These are phyloP conservation scores for Eupithecia tripunctaria DNA, from an alignment of 2,888 invertebrate species.

Conservation along the genomic window DNA sequence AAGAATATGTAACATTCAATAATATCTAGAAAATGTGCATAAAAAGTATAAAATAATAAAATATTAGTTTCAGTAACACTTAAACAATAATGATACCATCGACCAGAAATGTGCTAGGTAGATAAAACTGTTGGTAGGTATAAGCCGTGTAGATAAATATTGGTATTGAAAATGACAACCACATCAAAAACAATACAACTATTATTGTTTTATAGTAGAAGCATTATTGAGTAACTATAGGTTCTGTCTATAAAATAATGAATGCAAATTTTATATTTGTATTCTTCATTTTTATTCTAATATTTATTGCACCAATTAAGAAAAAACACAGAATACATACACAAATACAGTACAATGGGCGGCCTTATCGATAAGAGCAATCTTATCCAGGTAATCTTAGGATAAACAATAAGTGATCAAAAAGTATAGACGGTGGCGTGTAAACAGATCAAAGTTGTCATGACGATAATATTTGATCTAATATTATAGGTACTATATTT, in stretches of 20 bases:
- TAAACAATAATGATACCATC: neutral
- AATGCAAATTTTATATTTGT: too few relatives aligned
- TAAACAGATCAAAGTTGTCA: neutral
- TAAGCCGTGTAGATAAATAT: neutral
- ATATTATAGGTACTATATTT: neutral
- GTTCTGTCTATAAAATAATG: too few relatives aligned
- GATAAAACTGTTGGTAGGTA: neutral
- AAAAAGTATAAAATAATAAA: neutral
- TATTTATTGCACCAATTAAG: too few relatives aligned
- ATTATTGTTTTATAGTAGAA: too few relatives aligned
- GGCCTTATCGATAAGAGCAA: too few relatives aligned
- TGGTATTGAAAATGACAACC: neutral
- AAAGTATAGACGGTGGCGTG: too few relatives aligned
- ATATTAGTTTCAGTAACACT: neutral
- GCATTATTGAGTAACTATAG: too few relatives aligned
- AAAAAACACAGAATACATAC: too few relatives aligned
- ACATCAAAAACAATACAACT: neutral
- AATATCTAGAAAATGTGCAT: neutral
- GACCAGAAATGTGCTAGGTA: neutral
- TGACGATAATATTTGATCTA: neutral
- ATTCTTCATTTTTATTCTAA: too few relatives aligned
- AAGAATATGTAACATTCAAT: neutral
- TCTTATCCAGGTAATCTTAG: too few relatives aligned
- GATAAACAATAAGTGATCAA: too few relatives aligned
- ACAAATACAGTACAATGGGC: too few relatives aligned